phyloP scores from a whole-genome alignment of 2,888 invertebrate species.

The Nephrotoma appendiculata region DNA sequence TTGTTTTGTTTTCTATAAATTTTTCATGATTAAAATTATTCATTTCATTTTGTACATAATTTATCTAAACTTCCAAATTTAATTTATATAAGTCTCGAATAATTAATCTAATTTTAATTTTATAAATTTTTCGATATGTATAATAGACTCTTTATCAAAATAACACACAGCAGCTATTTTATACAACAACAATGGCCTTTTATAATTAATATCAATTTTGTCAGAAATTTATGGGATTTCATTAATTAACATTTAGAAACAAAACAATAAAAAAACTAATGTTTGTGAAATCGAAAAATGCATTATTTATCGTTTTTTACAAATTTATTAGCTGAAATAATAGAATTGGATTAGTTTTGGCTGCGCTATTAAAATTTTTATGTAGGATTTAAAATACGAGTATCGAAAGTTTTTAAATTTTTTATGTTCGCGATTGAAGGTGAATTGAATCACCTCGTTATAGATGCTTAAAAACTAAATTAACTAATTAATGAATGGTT shows the following conservation, averaged over 20 bases:
- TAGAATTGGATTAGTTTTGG: neutral
- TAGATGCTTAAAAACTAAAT: neutral
- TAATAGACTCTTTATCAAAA: neutral
- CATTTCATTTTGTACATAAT: neutral
- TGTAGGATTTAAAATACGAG: neutral
- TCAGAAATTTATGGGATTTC: neutral
- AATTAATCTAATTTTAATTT: neutral
- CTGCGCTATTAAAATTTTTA: neutral
- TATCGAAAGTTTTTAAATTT: neutral
- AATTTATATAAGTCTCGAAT: neutral
- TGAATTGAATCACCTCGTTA: neutral
- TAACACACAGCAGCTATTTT: neutral
- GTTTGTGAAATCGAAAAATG: neutral
- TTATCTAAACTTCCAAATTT: neutral
- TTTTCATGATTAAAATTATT: neutral
- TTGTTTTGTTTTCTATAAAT: neutral
- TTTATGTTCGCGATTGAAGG: neutral
- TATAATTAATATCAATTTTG: neutral
- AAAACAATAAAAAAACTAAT: neutral
- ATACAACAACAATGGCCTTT: neutral
- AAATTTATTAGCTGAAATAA: neutral
- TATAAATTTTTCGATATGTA: neutral
- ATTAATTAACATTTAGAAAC: neutral
- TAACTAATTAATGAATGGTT: neutral
- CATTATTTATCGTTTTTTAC: neutral